Evolutionary conservation across 2,888 invertebrate genomes (phyloP), one percentile per base, ranked within the genome.

Genomic region (Drosophila koepferae): DNA sequence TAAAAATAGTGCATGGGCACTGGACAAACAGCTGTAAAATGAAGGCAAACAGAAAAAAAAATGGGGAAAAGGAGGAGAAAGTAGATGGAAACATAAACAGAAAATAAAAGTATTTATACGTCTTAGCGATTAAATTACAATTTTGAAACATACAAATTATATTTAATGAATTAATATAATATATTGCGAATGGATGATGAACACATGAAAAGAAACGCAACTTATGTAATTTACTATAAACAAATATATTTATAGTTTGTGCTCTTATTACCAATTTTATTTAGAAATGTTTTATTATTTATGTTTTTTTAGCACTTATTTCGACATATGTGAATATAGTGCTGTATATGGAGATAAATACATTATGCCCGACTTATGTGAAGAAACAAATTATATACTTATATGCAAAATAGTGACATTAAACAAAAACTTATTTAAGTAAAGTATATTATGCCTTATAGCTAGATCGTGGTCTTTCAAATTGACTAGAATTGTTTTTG

Each of bases 21-120:
- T 38, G 64, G 64, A 60, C 64, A 72, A 79, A 79, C 63, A 72
- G 72, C 75, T 75, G 78, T 72, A 55, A 55, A 56, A 56, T n/a
- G 40, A 40, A 53, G 41, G 63, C n/a, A 23, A 71, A 51, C 20
- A 36, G 23, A 59, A 55, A 53, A 31, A 14, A 18, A 12, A 8
- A n/a, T 61, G 40, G 38, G 56, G 18, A 18, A 16, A 51, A 59
- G 59, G 49, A 71, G 49, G 62, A 72, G 61, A 16, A 40, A 64
- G 62, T 63, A 63, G 41, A 74, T 56, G 68, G 67, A 70, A 72
- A 75, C 67, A 67, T 49, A 49, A 49, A 49, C 49, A 51, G 72
- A 85, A 85, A 81, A 82, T 69, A 69, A 78, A 80, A 85, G 88
- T 85, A 85, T 85, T 85, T 85, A 87, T 85, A 85, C 88, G 75